Base-by-base conservation (phyloP, 2,797 vertebrate genomes). In the Rhynchotus rufescens region DNA sequence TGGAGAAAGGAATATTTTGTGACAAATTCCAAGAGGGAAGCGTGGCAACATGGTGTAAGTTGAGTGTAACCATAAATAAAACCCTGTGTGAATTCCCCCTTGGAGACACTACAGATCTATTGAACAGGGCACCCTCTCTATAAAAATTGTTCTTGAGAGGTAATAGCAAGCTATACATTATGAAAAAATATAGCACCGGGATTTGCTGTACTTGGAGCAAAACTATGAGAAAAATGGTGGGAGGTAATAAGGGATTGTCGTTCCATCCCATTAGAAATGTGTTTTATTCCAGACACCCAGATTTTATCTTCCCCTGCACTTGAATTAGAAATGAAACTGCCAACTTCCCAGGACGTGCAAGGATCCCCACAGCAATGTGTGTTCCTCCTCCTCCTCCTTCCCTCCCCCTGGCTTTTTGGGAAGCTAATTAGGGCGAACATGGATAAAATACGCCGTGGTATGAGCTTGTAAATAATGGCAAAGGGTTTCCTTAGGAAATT, bases 141-240 rank as follows among this genome's bases (percentile, higher is more conserved):
- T 95, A 96, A 94, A 96, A 95, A 96, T 96, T 94, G 96, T 96
- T 93, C 94, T 92, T 91, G 96, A 96, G 95, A 91, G 95, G 95
- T 96, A 96, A 96, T 95, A 96, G 96, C 96, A 96, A 96, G 95
- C 95, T 88, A 96, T 96, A 96, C 92, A 80, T 96, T 96, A 95
- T 94, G 90, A 94, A 95, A 96, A 96, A 96, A 95, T 95, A 96
- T 92, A 93, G 95, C 91, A 56, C 56, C 17, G 94, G 93, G 94
- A 95, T 95, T 95, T 96, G 95, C 96, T 94, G 91, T 91, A 94
- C 92, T 93, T 93, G 94, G 92, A 96, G 85, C 84, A 95, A 94
- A 94, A 95, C 90, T 93, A 94, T 84, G 96, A 96, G 96, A 94
- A 96, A 94, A 94, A 94, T 94, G 84, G 94, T 96, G 94, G 93